Percentiles rank a stretch among this genome's conserved stretches.
Evolutionary conservation across 2,888 invertebrate genomes (phyloP).

Genomic region (Caprella mutica): DNA sequence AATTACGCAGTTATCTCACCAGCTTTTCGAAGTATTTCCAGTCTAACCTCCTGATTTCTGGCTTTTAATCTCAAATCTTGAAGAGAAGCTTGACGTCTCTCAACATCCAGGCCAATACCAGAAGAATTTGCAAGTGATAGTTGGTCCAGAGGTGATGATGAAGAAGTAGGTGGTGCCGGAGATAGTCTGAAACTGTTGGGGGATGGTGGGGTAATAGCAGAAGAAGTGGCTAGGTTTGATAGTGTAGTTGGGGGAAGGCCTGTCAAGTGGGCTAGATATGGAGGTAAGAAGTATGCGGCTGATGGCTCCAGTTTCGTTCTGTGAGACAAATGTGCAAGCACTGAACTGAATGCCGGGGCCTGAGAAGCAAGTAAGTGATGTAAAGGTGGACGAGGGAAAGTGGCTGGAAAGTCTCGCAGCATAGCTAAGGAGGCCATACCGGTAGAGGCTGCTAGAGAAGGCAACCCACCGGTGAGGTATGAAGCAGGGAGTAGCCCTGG

Average conservation of each 20-base stretch:
- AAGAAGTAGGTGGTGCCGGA: constrained; percentile 2
- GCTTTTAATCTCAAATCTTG: constrained; percentile 30
- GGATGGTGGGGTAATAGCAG: constrained; percentile 20
- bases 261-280: constrained; percentile 23
- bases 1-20: constrained; percentile 32
- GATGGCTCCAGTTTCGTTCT: constrained; percentile 26
- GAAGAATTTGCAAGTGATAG: constrained; percentile 22
- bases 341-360: constrained; percentile 30
- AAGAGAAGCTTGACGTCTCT: constrained; percentile 31
- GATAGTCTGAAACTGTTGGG: constrained; percentile 14
- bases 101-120: constrained; percentile 21
- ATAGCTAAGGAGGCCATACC: constrained; percentile 21
- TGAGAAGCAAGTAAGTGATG: constrained; percentile 21
- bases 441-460: constrained; percentile 14
- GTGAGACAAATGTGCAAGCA: constrained; percentile 29
- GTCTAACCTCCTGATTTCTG: constrained; percentile 28
- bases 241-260: constrained; percentile 25
- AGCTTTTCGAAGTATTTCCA: constrained; percentile 29
- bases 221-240: constrained; percentile 18
- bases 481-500: constrained; percentile 7
- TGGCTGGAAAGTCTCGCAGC: constrained; percentile 25
- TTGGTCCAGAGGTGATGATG: not conserved
- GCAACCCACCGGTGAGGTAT: constrained; percentile 16
- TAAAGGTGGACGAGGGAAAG: constrained; percentile 20
- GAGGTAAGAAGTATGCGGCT: constrained; percentile 10